Conservation (phyloP, 2,888 invertebrate genomes). For the Trachelus iudaicus region DNA sequence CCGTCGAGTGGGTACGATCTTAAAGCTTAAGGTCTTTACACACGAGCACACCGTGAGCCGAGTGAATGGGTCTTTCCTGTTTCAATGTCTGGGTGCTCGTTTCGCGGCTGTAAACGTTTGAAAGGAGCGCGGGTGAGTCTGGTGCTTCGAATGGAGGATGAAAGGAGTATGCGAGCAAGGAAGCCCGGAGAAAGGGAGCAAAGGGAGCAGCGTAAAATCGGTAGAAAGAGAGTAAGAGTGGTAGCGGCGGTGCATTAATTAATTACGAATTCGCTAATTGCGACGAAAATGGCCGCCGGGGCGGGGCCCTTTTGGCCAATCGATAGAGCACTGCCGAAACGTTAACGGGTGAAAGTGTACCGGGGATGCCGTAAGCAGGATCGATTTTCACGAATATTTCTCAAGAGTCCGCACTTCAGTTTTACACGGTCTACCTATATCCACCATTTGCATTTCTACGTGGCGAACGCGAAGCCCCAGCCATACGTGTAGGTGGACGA, state of each 20-base stretch:
- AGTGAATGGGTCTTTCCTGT: neutral
- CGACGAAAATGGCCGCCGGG: conserved; percentile 55
- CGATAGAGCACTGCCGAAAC: conserved; percentile 29
- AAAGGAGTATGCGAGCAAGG: neutral
- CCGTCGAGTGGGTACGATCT: neutral
- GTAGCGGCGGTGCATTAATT: conserved; percentile 46
- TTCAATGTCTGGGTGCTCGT: neutral
- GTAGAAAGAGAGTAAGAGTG: conserved; percentile 23
- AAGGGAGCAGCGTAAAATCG: neutral
- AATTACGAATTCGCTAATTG: conserved; percentile 56
- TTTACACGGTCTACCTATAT: neutral
- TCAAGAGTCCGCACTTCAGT: neutral
- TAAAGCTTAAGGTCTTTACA: neutral
- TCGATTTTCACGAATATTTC: neutral
- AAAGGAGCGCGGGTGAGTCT: neutral
- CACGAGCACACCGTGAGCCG: neutral
- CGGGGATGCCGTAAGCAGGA: neutral
- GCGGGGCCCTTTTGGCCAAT: conserved; percentile 43
- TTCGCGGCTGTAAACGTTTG: neutral
- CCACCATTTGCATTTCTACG: neutral
- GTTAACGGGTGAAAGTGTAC: neutral
- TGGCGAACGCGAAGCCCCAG: neutral
- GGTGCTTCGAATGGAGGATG: neutral
- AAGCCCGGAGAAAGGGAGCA: neutral
- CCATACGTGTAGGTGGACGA: neutral